These are phyloP conservation scores for Stenopsyche tienmushanensis DNA, from an alignment of 1,140 invertebrate species.

Conservation along the genomic window DNA sequence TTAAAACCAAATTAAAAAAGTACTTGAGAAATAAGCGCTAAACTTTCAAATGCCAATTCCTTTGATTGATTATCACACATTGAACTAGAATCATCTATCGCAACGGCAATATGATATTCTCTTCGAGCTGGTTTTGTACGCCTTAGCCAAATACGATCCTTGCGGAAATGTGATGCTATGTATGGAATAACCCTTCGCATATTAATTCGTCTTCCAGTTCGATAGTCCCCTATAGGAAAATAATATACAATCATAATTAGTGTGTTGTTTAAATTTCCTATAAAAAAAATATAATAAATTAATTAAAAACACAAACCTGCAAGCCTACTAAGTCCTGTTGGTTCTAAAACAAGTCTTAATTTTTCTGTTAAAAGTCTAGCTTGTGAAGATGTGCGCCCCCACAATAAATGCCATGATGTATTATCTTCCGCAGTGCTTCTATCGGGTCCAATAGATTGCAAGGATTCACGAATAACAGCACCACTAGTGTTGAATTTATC, in stretches of 20 bases:
- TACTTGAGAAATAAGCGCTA: constrained; percentile 82
- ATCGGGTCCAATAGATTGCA: neutral
- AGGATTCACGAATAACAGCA: constrained; percentile 15
- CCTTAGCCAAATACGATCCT: constrained; percentile 98
- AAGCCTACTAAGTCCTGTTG: constrained; percentile 86
- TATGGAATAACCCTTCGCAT: constrained; percentile 96
- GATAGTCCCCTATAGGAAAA: constrained; percentile 72
- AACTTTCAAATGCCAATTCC: constrained; percentile 90
- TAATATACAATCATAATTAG: neutral
- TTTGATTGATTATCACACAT: constrained; percentile 90
- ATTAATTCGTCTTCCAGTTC: constrained; percentile 95
- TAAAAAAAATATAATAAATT: too few relatives aligned
- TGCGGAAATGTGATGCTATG: constrained; percentile 97
- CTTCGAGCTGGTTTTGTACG: constrained; percentile 93
- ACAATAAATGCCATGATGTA: constrained; percentile 46
- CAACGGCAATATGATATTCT: constrained; percentile 95
- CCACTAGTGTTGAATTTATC: constrained; percentile 13
- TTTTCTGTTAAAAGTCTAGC: constrained; percentile 93
- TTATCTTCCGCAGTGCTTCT: constrained; percentile 6
- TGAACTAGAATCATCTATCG: constrained; percentile 95
- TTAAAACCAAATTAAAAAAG: constrained; percentile 14
- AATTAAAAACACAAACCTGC: too few relatives aligned
- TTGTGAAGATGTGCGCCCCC: constrained; percentile 63
- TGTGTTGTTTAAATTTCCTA: neutral
- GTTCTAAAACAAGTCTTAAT: constrained; percentile 90